These are phyloP conservation scores for Nomada ferruginata DNA, from an alignment of 2,888 invertebrate species.

Conservation along the genomic window DNA sequence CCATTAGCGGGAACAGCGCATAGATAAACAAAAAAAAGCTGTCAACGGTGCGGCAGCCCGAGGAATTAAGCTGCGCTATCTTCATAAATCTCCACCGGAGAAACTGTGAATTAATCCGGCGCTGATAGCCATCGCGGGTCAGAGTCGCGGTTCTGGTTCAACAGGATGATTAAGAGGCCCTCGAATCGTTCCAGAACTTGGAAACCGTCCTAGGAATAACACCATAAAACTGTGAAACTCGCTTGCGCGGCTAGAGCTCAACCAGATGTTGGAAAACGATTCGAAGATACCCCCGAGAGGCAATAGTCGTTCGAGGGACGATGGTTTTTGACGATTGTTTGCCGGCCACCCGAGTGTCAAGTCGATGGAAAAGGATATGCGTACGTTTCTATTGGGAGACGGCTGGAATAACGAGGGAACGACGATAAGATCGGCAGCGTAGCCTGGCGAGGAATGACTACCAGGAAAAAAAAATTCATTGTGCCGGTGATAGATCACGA, in stretches of 20 bases:
- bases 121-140: conserved; percentile 33
- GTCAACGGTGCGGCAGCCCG: conserved; percentile 1
- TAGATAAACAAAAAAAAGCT: conserved; percentile 18
- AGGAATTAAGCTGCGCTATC: conserved; percentile 25
- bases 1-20: conserved; percentile 17
- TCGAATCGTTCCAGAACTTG: conserved; percentile 10
- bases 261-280: background rate
- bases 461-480: conserved; percentile 39
- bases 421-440: conserved; percentile 57
- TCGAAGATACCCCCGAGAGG: background rate
- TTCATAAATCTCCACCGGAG: conserved; percentile 24
- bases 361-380: background rate
- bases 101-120: conserved; percentile 36
- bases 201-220: conserved; percentile 8
- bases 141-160: conserved; percentile 18
- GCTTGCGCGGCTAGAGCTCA: background rate
- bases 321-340: background rate
- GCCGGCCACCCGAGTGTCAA: background rate
- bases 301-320: background rate
- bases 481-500: conserved; percentile 60
- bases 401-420: conserved; percentile 40
- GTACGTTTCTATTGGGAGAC: conserved; percentile 21
- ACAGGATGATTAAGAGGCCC: conserved; percentile 19
- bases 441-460: conserved; percentile 15
- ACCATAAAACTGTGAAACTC: background rate